Conservation (phyloP, 2,797 vertebrate genomes). For the Microcaecilia unicolor region DNA sequence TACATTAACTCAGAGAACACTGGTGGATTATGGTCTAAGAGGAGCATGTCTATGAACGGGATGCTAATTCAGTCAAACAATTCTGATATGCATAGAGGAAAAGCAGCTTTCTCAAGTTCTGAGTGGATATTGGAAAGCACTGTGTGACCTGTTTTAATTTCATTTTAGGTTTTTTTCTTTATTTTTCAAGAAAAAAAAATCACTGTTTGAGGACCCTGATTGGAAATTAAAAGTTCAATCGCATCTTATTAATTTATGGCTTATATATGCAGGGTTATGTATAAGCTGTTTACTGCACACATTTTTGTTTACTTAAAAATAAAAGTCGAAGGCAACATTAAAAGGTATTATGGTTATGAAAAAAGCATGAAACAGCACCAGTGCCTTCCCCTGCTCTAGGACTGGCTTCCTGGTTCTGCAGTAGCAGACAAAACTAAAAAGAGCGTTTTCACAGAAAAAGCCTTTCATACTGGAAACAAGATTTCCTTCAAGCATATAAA, state of each 20-base stretch:
- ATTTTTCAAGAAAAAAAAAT: conserved; percentile 25
- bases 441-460: conserved; percentile 67
- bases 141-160: conserved; percentile 61
- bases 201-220: conserved; percentile 39
- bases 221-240: conserved; percentile 51
- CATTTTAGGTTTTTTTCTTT: conserved; percentile 21
- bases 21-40: conserved; percentile 61
- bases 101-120: conserved; percentile 68
- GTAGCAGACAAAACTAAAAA: conserved; percentile 35
- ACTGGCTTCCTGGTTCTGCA: conserved; percentile 44
- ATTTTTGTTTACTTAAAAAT: conserved; percentile 16
- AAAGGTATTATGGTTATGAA: conserved; percentile 11
- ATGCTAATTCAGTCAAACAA: conserved; percentile 66
- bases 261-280: conserved; percentile 38
- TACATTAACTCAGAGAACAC: conserved; percentile 49
- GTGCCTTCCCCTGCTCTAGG: conserved; percentile 73
- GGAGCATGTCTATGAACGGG: conserved; percentile 86
- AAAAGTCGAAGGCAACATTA: conserved; percentile 24
- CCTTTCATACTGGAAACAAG: conserved; percentile 67
- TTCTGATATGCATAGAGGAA: conserved; percentile 52
- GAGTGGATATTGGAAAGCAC: conserved; percentile 92
- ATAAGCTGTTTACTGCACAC: conserved; percentile 25
- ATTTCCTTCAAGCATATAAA: conserved; percentile 48
- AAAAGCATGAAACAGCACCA: conserved; percentile 58
- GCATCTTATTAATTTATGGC: conserved; percentile 52